Evolutionary conservation across 2,888 invertebrate genomes (phyloP), one percentile per base, ranked within the genome.

Genomic region (Beris morrisii): DNA sequence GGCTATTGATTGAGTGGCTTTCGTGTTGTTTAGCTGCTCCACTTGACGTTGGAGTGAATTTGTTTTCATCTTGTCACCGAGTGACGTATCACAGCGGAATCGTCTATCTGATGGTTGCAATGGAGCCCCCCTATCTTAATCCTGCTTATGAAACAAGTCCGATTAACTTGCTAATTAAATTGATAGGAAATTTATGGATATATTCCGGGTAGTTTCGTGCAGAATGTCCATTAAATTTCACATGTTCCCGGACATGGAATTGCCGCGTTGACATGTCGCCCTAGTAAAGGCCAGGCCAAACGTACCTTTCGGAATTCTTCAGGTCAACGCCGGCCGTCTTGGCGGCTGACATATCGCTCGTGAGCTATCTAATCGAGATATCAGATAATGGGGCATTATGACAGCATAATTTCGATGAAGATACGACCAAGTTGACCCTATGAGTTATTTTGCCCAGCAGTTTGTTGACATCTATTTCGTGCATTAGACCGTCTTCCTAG

Each of bases 321-420:
- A 31, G 31, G 28, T 46, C n/a, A 12, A 2, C n/a, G 15, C 12
- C 46, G 46, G 7, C 3, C 5, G 46, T 46, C 15, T 12, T 13
- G 46, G 12, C 46, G 5, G 13, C 46, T 46, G 46, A 46, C 46
- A 46, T 13, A 46, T 13, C 46, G 46, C 46, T 46, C 46, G 15
- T 50, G 50, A 50, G 13, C 15, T 50, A 64, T 64, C 64, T 38
- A 48, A 64, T 64, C 55, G 55, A 56, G 64, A 64, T 64, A 56
- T 64, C 56, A 56, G 50, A 64, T 64, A 50, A 56, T 56, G 30
- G 44, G 28, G 38, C 38, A 32, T 53, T 64, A n/a, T 64, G 64
- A 64, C 64, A 64, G 32, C 32, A 64, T 64, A 64, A 64, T 64
- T 56, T n/a, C 55, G 50, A 13, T n/a, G 45, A 64, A 61, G 50